These are phyloP conservation scores for Peucedramus taeniatus DNA, from an alignment of 2,113 vertebrate genomes.

Conservation along the genomic window DNA sequence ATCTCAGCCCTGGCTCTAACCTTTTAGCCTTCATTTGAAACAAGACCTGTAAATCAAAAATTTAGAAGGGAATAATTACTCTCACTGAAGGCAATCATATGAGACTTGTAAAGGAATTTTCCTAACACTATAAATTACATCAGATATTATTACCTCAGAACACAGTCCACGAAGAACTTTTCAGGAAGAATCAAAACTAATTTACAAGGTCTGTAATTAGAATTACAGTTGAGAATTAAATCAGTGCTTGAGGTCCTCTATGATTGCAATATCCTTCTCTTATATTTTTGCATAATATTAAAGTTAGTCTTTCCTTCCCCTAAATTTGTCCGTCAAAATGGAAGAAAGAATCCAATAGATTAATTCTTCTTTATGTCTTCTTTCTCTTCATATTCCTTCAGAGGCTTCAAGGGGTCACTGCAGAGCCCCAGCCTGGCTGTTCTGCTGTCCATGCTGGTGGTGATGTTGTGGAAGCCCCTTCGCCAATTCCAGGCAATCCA, in stretches of 20 bases:
- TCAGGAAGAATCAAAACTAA: slow-evolving; percentile 54
- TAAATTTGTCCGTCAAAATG: slow-evolving; percentile 21
- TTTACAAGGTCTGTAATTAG: slow-evolving; percentile 70
- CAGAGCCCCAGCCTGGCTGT: background rate
- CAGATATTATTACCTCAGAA: slow-evolving; percentile 54
- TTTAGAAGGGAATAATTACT: slow-evolving; percentile 42
- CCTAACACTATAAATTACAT: slow-evolving; percentile 52
- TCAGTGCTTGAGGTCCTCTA: slow-evolving; percentile 51
- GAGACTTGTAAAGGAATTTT: slow-evolving; percentile 47
- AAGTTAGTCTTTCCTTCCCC: slow-evolving; percentile 34
- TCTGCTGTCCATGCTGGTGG: background rate
- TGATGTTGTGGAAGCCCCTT: accelerated
- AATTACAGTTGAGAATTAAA: slow-evolving; percentile 56
- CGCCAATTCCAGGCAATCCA: background rate
- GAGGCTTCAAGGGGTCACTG: background rate
- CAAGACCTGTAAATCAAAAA: slow-evolving; percentile 40
- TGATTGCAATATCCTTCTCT: slow-evolving; percentile 31
- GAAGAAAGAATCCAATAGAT: background rate
- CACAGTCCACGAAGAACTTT: slow-evolving; percentile 34
- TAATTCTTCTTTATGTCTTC: slow-evolving; percentile 24
- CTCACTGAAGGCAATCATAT: slow-evolving; percentile 47
- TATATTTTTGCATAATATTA: slow-evolving; percentile 24
- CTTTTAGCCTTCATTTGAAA: slow-evolving; percentile 14
- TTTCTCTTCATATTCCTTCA: background rate
- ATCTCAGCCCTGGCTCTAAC: background rate